Evolutionary conservation across 2,113 vertebrate species (phyloP).

Genomic region (Apteryx owenii): DNA sequence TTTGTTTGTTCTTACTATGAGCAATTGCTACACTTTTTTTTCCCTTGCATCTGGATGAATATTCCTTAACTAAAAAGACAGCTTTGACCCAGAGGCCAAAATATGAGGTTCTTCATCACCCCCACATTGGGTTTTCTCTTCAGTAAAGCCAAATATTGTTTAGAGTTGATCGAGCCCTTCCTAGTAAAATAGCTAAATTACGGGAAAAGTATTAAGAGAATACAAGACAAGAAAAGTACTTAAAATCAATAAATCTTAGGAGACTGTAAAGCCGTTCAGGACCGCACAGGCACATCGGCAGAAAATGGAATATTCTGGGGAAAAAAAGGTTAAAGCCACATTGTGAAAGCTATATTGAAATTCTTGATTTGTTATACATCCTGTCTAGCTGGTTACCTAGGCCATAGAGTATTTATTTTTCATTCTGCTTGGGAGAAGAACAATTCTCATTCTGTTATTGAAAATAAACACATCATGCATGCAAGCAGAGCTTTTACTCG

Average conservation of each 20-base stretch:
- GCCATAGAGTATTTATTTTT: background rate
- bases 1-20: background rate
- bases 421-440: background rate
- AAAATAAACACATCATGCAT: background rate
- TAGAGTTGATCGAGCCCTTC: background rate
- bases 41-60: background rate
- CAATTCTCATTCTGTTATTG: background rate
- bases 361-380: background rate
- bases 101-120: background rate
- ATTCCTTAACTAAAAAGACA: background rate
- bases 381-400: background rate
- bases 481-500: background rate
- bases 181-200: background rate
- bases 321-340: background rate
- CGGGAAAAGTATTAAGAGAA: background rate
- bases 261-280: background rate
- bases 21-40: background rate
- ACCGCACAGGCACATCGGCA: background rate
- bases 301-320: background rate
- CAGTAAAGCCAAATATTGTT: background rate
- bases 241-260: background rate
- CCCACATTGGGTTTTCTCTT: background rate
- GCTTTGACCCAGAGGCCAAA: background rate
- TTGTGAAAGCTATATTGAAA: background rate
- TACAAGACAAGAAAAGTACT: background rate